phyloP scores from a whole-genome alignment of 2,888 invertebrate genomes.

The Prosopocoilus inquinatus region DNA sequence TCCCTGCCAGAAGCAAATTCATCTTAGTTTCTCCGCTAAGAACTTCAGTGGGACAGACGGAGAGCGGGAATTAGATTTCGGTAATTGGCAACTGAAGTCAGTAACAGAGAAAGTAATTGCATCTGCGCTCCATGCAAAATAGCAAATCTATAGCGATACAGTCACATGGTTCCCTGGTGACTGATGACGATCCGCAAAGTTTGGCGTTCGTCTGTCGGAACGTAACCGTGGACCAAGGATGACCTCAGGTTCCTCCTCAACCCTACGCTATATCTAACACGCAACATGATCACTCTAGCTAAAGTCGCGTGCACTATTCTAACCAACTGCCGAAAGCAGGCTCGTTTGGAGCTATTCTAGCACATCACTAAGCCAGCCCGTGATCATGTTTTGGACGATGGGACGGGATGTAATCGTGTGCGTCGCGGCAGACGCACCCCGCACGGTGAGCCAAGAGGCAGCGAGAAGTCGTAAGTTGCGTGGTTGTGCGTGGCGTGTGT shows the following conservation, averaged over 20 bases:
- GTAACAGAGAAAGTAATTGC: slow-evolving; percentile 53
- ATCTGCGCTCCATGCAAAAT: slow-evolving; percentile 78
- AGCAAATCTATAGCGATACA: slow-evolving; percentile 65
- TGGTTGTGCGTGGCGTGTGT: neutral
- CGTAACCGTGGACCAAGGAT: no score
- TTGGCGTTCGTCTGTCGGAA: neutral
- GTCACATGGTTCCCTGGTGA: slow-evolving; percentile 74
- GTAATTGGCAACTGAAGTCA: slow-evolving; percentile 46
- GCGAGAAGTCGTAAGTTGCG: no score
- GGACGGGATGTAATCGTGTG: slow-evolving; percentile 1
- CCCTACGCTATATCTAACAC: slow-evolving; percentile 15
- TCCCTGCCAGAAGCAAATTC: slow-evolving; percentile 46
- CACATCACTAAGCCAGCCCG: slow-evolving; percentile 6
- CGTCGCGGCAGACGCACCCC: neutral
- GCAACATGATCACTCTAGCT: slow-evolving; percentile 24
- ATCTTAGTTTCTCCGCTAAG: slow-evolving; percentile 41
- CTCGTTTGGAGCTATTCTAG: slow-evolving; percentile 1
- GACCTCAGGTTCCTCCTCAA: no score
- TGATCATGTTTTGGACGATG: slow-evolving; percentile 12
- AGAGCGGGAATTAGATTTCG: neutral
- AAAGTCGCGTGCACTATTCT: slow-evolving; percentile 21
- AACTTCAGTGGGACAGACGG: slow-evolving; percentile 34
- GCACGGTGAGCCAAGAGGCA: slow-evolving; percentile 14
- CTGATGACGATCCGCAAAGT: slow-evolving; percentile 17
- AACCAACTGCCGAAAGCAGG: slow-evolving; percentile 1